These are phyloP conservation scores for Urosaurus nigricauda DNA, from an alignment of 2,797 vertebrate genomes.

Conservation along the genomic window DNA sequence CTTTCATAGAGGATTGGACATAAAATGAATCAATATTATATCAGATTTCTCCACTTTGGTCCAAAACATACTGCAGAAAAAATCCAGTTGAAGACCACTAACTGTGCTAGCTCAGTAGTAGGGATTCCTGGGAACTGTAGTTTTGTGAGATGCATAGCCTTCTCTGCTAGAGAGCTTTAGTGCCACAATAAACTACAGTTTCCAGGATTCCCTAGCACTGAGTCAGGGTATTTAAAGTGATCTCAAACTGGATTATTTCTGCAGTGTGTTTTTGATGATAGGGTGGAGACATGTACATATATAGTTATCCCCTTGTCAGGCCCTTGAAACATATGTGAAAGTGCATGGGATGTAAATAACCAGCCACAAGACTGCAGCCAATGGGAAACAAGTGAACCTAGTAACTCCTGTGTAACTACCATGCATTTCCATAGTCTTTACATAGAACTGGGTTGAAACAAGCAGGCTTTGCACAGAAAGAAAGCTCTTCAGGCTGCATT, in stretches of 20 bases:
- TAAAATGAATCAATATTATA: neutral
- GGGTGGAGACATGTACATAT: neutral
- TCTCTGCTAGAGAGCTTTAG: no score
- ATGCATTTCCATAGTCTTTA: neutral
- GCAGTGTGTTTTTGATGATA: neutral
- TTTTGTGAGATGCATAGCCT: no score
- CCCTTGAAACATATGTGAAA: neutral
- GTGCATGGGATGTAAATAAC: neutral
- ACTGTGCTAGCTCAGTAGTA: no score
- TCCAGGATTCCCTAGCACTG: no score
- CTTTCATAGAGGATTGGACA: slow-evolving; percentile 9
- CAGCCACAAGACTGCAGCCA: neutral
- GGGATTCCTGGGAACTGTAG: no score
- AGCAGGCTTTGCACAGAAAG: neutral
- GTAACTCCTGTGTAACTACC: neutral
- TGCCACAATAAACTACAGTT: no score
- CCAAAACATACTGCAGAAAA: neutral
- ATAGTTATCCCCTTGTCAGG: neutral
- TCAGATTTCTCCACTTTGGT: neutral
- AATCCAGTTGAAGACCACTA: no score
- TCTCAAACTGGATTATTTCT: no score
- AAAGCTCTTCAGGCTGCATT: neutral
- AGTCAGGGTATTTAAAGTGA: no score
- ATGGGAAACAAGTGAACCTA: neutral
- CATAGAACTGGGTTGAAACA: neutral